A percentile compares a stretch with the other conserved stretches of the same genome.
These are phyloP conservation scores for Scolopax mira DNA, from an alignment of 2,113 vertebrate genomes.

Conservation along the genomic window DNA sequence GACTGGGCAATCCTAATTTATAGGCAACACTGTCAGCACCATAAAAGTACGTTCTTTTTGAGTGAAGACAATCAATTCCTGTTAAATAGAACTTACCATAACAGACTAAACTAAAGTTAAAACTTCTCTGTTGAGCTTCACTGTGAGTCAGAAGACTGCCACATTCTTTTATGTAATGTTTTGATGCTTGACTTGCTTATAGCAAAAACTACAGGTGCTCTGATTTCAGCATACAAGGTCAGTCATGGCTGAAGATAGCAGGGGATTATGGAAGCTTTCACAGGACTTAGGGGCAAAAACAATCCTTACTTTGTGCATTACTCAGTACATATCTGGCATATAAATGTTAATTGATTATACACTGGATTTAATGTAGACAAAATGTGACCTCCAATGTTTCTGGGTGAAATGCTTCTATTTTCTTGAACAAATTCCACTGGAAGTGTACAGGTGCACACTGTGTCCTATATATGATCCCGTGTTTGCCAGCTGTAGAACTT, in stretches of 20 bases:
- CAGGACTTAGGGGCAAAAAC: constrained; percentile 32
- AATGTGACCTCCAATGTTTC: constrained; percentile 60
- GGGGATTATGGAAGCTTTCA: constrained; percentile 36
- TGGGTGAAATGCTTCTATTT: constrained; percentile 65
- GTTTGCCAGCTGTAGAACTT: background rate
- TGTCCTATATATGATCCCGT: background rate
- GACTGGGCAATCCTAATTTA: background rate
- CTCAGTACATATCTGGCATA: constrained; percentile 60
- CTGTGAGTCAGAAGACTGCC: constrained; percentile 2
- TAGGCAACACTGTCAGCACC: background rate
- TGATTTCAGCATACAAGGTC: constrained; percentile 15
- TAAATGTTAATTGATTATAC: constrained; percentile 68
- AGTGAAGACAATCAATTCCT: background rate
- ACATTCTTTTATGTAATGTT: background rate
- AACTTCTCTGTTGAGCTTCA: background rate
- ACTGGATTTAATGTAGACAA: constrained; percentile 65
- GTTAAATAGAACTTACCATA: constrained; percentile 6
- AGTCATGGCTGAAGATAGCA: constrained; percentile 44
- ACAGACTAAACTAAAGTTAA: constrained; percentile 11
- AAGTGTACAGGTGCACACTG: constrained; percentile 45
- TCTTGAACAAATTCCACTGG: constrained; percentile 59
- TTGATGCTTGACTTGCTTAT: constrained; percentile 33
- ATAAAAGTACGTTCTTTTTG: background rate
- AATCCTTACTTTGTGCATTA: constrained; percentile 49
- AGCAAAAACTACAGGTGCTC: constrained; percentile 31